phyloP scores from a whole-genome alignment of 2,113 vertebrate genomes.

The Aegypius monachus region DNA sequence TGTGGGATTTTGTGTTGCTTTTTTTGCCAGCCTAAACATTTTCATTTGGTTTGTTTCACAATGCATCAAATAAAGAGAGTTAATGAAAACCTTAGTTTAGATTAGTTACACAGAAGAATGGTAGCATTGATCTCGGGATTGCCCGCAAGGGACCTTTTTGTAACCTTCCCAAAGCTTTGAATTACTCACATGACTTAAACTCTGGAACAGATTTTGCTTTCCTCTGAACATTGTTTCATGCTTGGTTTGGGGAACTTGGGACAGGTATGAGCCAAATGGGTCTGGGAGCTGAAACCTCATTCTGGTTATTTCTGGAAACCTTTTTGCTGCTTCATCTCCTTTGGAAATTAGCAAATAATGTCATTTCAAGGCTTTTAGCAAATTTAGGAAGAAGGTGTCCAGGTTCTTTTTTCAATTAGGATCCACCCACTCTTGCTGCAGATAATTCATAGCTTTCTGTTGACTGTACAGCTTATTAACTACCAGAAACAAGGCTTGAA shows the following conservation, averaged over 20 bases:
- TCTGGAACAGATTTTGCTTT: neutral
- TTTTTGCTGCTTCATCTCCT: neutral
- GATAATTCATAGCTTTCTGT: neutral
- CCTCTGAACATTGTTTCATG: neutral
- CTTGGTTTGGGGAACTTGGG: neutral
- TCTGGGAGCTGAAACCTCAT: neutral
- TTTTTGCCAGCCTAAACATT: neutral
- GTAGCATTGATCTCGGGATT: neutral
- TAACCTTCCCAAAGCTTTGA: neutral
- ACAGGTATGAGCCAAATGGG: neutral
- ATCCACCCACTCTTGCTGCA: neutral
- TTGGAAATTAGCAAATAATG: neutral
- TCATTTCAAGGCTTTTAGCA: neutral
- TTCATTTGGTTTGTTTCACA: neutral
- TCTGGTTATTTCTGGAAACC: neutral
- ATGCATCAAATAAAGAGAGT: slow-evolving; percentile 6
- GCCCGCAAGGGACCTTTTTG: neutral
- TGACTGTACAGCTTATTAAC: neutral
- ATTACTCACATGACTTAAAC: neutral
- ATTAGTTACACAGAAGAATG: slow-evolving; percentile 24
- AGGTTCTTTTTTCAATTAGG: neutral
- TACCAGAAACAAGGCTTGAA: neutral
- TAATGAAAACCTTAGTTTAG: slow-evolving; percentile 37
- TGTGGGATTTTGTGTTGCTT: neutral
- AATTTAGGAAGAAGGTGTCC: neutral